Conservation (phyloP, 1,140 invertebrate species). For the Eumeta japonica region DNA sequence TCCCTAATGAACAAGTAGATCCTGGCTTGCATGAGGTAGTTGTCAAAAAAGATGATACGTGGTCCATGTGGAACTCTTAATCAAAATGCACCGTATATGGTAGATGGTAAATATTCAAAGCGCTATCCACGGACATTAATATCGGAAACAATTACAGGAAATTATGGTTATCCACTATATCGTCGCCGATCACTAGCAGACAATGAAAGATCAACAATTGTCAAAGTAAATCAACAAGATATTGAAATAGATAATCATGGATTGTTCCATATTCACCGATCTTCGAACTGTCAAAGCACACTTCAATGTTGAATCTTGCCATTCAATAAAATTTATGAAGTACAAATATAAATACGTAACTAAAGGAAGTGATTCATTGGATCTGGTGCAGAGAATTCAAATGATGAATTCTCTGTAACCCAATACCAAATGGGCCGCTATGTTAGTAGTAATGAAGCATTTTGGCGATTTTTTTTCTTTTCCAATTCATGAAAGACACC, state of each 20-base stretch:
- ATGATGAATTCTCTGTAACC: conserved; percentile 19
- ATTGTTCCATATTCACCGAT: conserved; percentile 58
- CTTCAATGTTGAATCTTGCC: conserved; percentile 57
- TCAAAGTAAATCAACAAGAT: too few species aligned
- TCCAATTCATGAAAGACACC: too few species aligned
- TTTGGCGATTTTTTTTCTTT: too few species aligned
- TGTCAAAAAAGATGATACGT: conserved; percentile 21
- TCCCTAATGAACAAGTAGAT: conserved; percentile 26
- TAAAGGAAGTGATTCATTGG: conserved; percentile 43
- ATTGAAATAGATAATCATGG: conserved; percentile 34
- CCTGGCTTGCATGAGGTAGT: conserved; percentile 27
- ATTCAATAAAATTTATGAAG: conserved; percentile 57
- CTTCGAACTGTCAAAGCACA: conserved; percentile 54
- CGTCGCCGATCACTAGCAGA: conserved; percentile 28
- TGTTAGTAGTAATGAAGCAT: conserved; percentile 43
- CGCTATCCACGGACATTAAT: conserved; percentile 17
- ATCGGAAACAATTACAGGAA: too few species aligned
- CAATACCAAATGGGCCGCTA: too few species aligned
- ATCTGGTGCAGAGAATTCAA: conserved; percentile 19
- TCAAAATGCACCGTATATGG: conserved; percentile 16
- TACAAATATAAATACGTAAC: conserved; percentile 54
- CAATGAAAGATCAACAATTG: conserved; percentile 22
- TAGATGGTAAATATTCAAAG: conserved; percentile 19
- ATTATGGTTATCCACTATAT: conserved; percentile 27
- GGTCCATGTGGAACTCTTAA: too few species aligned